Conservation (phyloP, 2,888 invertebrate species). For the Machimus atricapillus region DNA sequence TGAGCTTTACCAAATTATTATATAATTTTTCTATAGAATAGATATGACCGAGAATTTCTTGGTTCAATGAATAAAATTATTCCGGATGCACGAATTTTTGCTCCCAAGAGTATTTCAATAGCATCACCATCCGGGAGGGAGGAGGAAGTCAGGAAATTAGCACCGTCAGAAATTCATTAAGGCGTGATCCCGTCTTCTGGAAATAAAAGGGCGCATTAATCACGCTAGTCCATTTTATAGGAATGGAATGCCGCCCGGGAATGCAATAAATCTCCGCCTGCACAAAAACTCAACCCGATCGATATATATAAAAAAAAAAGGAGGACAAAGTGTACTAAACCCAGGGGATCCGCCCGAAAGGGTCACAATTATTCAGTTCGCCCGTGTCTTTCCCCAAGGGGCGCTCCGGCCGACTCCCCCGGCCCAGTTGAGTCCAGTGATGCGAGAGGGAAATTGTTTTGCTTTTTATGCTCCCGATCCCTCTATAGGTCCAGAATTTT, state of each 20-base stretch:
- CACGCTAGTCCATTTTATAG: conserved; percentile 14
- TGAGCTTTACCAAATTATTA: neutral
- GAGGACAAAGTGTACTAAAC: conserved; percentile 14
- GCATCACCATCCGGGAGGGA: neutral
- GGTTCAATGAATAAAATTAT: neutral
- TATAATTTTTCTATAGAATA: neutral
- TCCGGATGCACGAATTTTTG: neutral
- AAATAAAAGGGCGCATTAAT: conserved; percentile 18
- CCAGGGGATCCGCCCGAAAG: neutral
- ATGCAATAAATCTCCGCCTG: conserved; percentile 18
- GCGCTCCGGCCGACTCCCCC: neutral
- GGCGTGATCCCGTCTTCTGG: neutral
- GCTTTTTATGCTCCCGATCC: neutral
- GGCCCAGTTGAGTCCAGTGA: neutral
- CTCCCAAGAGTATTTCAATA: neutral
- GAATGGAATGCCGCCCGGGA: neutral
- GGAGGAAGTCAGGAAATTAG: neutral
- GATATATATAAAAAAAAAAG: neutral
- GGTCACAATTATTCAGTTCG: conserved; percentile 7
- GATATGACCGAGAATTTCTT: neutral
- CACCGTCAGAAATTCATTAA: conserved; percentile 15
- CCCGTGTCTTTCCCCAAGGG: neutral
- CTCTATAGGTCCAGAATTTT: neutral
- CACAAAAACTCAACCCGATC: neutral
- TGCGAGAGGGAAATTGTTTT: conserved; percentile 8